Evolutionary conservation across 2,113 vertebrate genomes (phyloP).

Genomic region (Saccopteryx leptura): DNA sequence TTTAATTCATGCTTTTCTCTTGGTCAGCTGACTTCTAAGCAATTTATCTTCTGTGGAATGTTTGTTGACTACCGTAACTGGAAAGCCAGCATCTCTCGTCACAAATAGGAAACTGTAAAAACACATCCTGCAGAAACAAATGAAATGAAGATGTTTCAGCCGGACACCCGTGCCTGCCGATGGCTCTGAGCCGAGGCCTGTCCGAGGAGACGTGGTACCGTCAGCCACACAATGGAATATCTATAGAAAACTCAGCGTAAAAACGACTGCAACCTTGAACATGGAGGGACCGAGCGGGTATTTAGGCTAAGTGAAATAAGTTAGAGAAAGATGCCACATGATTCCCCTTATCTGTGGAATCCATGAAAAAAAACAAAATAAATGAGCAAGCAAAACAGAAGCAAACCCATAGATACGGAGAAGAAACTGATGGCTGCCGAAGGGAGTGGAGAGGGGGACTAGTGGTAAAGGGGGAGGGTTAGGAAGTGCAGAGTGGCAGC

Average conservation of each 20-base stretch:
- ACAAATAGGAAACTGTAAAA: neutral
- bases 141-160: neutral
- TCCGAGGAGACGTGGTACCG: neutral
- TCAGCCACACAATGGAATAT: neutral
- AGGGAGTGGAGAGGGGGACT: neutral
- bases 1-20: neutral
- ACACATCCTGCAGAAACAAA: neutral
- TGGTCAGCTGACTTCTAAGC: neutral
- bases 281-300: neutral
- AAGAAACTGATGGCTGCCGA: neutral
- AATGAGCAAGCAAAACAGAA: neutral
- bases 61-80: neutral
- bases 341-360: neutral
- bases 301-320: neutral
- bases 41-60: neutral
- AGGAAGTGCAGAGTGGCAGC: neutral
- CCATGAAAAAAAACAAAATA: neutral
- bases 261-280: neutral
- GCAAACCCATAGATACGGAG: neutral
- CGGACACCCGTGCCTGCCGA: neutral
- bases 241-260: neutral
- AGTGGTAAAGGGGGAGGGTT: neutral
- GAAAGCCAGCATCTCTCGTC: neutral
- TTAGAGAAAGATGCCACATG: neutral
- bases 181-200: neutral